A percentile compares a stretch with the other conserved stretches of the same genome.
These are phyloP conservation scores for Pycnomerus fuliginosus DNA, from an alignment of 2,888 invertebrate species.

Conservation along the genomic window DNA sequence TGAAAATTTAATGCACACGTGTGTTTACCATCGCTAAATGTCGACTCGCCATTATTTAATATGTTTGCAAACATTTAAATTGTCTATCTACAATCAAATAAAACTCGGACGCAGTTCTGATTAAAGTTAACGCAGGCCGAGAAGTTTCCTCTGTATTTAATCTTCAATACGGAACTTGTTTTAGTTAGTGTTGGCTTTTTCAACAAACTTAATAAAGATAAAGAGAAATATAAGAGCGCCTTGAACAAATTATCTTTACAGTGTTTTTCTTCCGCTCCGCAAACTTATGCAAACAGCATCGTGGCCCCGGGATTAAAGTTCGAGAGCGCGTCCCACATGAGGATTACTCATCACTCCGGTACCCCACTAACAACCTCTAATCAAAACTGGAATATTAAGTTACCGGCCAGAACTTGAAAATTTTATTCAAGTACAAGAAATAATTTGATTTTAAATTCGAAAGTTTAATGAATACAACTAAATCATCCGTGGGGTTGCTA, in stretches of 20 bases:
- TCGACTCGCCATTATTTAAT: constrained; percentile 24
- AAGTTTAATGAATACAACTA: too few relatives aligned
- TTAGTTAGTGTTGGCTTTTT: constrained; percentile 13
- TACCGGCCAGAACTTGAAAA: not conserved
- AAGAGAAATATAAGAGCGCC: not conserved
- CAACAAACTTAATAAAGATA: constrained; percentile 10
- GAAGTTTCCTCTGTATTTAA: constrained; percentile 13
- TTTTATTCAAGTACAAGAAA: too few relatives aligned
- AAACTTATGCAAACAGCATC: constrained; percentile 3
- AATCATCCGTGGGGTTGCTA: too few relatives aligned
- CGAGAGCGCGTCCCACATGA: constrained; percentile 3
- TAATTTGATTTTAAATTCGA: too few relatives aligned
- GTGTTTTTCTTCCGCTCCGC: constrained; percentile 1
- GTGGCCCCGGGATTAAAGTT: constrained; percentile 2
- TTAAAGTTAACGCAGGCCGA: too few relatives aligned
- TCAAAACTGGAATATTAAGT: constrained; percentile 5
- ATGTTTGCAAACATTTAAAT: too few relatives aligned
- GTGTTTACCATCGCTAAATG: constrained; percentile 25
- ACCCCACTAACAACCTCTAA: not conserved
- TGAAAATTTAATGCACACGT: constrained; percentile 29
- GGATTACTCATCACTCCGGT: not conserved
- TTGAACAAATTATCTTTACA: constrained; percentile 1
- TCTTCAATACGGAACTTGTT: constrained; percentile 10
- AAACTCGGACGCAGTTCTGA: too few relatives aligned
- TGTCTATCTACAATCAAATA: too few relatives aligned